Conservation (phyloP, 2,797 vertebrate species). For the Pteropus rufus region DNA sequence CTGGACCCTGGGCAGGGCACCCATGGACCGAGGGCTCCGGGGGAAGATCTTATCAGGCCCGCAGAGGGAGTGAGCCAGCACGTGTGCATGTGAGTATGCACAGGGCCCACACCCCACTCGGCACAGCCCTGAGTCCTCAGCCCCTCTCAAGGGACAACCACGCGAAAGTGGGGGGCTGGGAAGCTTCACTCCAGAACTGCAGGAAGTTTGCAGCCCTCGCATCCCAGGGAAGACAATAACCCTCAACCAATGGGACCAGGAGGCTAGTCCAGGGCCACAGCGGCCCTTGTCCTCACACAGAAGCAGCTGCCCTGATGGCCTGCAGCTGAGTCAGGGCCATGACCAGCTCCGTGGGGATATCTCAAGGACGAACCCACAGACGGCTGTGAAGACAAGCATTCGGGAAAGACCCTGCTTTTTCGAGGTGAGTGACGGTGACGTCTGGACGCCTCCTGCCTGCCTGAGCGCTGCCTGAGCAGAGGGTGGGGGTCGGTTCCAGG, state of each 20-base stretch:
- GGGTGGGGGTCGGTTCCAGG: neutral
- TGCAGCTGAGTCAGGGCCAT: no score
- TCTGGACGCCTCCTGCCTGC: neutral
- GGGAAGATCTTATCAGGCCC: neutral
- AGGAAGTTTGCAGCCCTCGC: neutral
- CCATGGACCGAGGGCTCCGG: neutral
- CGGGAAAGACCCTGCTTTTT: neutral
- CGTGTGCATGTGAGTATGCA: fast-evolving
- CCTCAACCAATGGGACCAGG: fast-evolving
- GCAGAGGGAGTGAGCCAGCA: neutral
- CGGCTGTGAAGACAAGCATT: fast-evolving
- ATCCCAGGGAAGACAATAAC: neutral
- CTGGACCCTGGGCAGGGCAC: neutral
- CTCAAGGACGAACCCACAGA: neutral
- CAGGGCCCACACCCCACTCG: neutral
- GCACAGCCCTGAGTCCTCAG: neutral
- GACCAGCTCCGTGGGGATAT: neutral
- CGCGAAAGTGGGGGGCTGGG: fast-evolving
- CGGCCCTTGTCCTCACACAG: neutral
- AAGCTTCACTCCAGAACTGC: neutral
- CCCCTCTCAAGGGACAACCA: no score
- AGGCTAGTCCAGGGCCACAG: neutral
- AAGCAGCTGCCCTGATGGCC: neutral
- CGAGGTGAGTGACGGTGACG: neutral
- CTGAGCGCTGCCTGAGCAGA: fast-evolving